A percentile compares a stretch with the other conserved stretches of the same genome.
Conservation (phyloP, 2,888 invertebrate species). For the Sceliomorpha sp. region DNA sequence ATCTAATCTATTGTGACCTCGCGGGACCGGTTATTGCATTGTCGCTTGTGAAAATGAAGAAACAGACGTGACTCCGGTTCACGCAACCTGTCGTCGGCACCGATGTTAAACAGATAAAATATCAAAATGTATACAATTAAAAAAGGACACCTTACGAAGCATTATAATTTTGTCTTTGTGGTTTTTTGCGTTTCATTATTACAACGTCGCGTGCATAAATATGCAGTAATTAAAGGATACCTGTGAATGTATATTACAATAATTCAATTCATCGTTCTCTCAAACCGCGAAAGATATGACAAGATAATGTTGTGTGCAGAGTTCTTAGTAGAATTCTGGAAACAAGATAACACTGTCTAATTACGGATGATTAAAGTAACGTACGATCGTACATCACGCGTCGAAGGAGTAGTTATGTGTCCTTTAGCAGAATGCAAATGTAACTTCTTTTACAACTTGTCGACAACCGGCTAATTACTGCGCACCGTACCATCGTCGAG, state of each 20-base stretch:
- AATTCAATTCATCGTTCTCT: not conserved
- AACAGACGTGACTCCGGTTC: constrained; percentile 18
- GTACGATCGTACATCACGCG: constrained; percentile 24
- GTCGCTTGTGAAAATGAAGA: constrained; percentile 14
- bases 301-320: constrained; percentile 12
- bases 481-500: no score
- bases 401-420: constrained; percentile 7
- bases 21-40: constrained; percentile 24
- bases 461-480: no score
- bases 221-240: no score
- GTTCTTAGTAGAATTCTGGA: constrained; percentile 3
- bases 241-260: not conserved
- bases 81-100: not conserved
- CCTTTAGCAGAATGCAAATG: constrained; percentile 31
- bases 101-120: constrained; percentile 13
- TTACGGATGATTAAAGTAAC: constrained; percentile 26
- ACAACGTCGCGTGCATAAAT: no score
- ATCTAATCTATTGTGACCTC: constrained; percentile 9
- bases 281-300: constrained; percentile 1
- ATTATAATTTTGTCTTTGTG: no score
- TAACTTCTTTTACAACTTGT: not conserved
- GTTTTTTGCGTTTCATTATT: no score
- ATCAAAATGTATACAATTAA: constrained; percentile 5
- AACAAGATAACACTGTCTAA: constrained; percentile 30
- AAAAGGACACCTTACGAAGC: no score